Conservation (phyloP, 2,113 vertebrate genomes). For the Emydura subglobosa region DNA sequence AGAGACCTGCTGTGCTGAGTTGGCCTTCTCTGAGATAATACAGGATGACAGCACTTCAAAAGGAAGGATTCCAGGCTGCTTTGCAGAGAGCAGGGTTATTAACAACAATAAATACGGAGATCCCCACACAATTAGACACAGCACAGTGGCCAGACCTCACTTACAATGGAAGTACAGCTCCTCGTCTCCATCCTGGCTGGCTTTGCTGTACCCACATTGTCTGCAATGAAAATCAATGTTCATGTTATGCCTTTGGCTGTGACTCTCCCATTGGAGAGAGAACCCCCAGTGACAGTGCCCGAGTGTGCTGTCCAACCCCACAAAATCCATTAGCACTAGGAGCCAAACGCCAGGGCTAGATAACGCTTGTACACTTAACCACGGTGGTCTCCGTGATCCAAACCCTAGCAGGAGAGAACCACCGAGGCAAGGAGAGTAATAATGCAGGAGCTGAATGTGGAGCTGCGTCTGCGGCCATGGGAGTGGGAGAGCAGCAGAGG, state of each 20-base stretch:
- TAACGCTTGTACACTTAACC: not conserved
- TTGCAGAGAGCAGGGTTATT: not conserved
- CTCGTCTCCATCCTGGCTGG: constrained; percentile 92
- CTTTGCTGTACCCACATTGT: constrained; percentile 92
- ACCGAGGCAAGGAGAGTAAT: not conserved
- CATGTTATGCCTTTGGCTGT: rapidly evolving
- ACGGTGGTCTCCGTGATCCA: not conserved
- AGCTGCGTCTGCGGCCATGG: not conserved
- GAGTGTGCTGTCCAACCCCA: not conserved
- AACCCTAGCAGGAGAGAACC: not conserved
- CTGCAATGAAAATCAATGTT: constrained; percentile 66
- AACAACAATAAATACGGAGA: not conserved
- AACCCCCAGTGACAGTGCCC: not conserved
- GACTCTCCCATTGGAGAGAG: too few species aligned
- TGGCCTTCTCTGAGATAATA: not conserved
- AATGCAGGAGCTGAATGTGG: not conserved
- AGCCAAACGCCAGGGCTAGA: not conserved
- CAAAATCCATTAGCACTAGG: not conserved
- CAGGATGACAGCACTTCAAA: not conserved
- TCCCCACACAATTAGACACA: rapidly evolving
- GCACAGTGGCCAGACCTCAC: not conserved
- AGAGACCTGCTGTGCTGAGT: not conserved
- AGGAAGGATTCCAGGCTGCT: not conserved
- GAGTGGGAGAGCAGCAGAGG: not conserved
- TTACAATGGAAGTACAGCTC: constrained; percentile 94